Percentiles rank a stretch among this genome's conserved stretches.
phyloP scores from a whole-genome alignment of 2,888 invertebrate genomes.

The Drosophila robusta region DNA sequence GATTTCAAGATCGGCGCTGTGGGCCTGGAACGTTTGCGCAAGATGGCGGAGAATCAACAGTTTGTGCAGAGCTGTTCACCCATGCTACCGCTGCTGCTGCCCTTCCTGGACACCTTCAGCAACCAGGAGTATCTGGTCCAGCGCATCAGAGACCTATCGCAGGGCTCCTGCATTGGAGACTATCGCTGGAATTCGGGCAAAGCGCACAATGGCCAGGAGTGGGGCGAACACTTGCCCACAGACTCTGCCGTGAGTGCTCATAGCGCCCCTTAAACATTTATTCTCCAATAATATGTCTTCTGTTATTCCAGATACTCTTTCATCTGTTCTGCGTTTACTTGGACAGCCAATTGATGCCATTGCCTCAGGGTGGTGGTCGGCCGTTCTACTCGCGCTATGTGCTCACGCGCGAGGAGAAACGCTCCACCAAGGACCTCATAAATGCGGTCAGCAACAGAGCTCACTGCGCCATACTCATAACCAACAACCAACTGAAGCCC shows the following conservation, averaged over 20 bases:
- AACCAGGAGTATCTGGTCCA: conserved; percentile 95
- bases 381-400: conserved; percentile 87
- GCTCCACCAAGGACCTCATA: conserved; percentile 83
- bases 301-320: conserved; percentile 89
- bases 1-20: conserved; percentile 90
- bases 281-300: neutral
- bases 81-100: conserved; percentile 87
- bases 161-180: conserved; percentile 94
- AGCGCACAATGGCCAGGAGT: conserved; percentile 89
- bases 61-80: conserved; percentile 83
- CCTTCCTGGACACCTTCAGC: conserved; percentile 92
- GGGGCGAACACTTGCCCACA: conserved; percentile 94
- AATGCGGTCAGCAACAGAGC: conserved; percentile 83
- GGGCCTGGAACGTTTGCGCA: conserved; percentile 90
- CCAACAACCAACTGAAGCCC: conserved; percentile 81
- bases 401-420: conserved; percentile 84
- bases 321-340: conserved; percentile 94
- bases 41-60: conserved; percentile 88
- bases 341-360: conserved; percentile 91
- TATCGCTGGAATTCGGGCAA: conserved; percentile 96
- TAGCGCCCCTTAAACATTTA: neutral
- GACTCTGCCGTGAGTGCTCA: conserved; percentile 90
- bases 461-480: conserved; percentile 84
- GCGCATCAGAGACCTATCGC: conserved; percentile 91
- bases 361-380: conserved; percentile 88